These are phyloP conservation scores for Catharus bicknelli DNA, from an alignment of 2,113 vertebrate genomes.

Conservation along the genomic window DNA sequence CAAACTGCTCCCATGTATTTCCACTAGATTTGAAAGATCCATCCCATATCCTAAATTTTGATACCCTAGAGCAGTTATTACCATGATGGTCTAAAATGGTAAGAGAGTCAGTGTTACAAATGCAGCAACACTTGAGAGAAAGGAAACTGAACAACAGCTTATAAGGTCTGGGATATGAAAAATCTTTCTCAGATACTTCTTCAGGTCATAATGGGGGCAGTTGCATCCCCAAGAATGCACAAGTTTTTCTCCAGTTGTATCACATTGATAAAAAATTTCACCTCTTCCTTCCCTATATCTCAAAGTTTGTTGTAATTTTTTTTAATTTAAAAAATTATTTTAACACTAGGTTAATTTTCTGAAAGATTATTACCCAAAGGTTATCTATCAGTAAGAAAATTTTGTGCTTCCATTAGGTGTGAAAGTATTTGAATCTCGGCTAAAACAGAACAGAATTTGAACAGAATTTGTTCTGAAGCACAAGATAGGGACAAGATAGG, in stretches of 20 bases:
- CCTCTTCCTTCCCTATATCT: not conserved
- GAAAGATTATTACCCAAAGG: not conserved
- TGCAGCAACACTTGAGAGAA: not conserved
- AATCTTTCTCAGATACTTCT: not conserved
- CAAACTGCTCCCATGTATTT: not conserved
- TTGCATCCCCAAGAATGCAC: fast-evolving
- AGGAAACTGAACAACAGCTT: not conserved
- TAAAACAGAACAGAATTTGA: not conserved
- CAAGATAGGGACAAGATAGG: not conserved
- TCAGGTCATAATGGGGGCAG: not conserved
- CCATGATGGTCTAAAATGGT: not conserved
- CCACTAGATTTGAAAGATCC: not conserved
- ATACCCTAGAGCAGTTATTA: not conserved
- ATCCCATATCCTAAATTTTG: not conserved
- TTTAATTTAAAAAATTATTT: no score
- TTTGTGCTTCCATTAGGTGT: not conserved
- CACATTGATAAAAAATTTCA: not conserved
- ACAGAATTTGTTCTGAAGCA: not conserved
- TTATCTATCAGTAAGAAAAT: not conserved
- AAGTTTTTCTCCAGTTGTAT: not conserved
- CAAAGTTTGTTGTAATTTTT: not conserved
- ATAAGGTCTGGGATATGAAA: not conserved
- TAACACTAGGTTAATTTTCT: not conserved
- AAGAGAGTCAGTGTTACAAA: not conserved
- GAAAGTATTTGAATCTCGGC: not conserved